These are phyloP conservation scores for Cardiocondyla obscurior DNA, from an alignment of 1,140 invertebrate species.

Conservation along the genomic window DNA sequence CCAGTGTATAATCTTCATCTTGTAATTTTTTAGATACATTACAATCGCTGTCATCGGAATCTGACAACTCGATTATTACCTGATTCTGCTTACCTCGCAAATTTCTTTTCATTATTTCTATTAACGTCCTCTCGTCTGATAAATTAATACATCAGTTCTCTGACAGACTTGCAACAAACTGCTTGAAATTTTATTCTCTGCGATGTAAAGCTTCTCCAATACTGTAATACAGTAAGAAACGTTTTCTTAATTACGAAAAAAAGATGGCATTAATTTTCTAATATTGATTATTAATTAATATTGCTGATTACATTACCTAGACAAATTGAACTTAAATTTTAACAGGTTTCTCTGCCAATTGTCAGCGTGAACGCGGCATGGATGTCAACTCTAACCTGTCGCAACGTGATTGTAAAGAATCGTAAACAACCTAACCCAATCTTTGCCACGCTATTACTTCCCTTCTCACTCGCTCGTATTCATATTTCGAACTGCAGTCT, in stretches of 20 bases:
- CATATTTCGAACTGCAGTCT: no score
- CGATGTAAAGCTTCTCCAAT: neutral
- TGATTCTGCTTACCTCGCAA: neutral
- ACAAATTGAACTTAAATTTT: neutral
- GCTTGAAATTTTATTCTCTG: neutral
- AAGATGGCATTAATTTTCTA: neutral
- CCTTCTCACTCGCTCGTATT: no score
- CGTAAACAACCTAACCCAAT: no score
- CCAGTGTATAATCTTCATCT: neutral
- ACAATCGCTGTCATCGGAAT: slow-evolving; percentile 39
- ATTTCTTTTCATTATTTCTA: slow-evolving; percentile 47
- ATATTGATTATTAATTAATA: neutral
- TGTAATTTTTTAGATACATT: neutral
- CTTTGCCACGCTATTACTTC: no score
- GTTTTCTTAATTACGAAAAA: neutral
- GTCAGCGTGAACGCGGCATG: neutral
- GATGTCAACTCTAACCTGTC: neutral
- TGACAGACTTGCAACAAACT: neutral
- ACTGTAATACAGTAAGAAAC: neutral
- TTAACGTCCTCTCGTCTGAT: neutral
- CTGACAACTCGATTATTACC: slow-evolving; percentile 19
- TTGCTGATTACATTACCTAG: neutral
- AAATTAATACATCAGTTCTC: neutral
- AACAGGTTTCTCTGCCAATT: neutral
- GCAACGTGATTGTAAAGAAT: neutral